Conservation (phyloP, 2,888 invertebrate species). For the Agrypnus murinus region DNA sequence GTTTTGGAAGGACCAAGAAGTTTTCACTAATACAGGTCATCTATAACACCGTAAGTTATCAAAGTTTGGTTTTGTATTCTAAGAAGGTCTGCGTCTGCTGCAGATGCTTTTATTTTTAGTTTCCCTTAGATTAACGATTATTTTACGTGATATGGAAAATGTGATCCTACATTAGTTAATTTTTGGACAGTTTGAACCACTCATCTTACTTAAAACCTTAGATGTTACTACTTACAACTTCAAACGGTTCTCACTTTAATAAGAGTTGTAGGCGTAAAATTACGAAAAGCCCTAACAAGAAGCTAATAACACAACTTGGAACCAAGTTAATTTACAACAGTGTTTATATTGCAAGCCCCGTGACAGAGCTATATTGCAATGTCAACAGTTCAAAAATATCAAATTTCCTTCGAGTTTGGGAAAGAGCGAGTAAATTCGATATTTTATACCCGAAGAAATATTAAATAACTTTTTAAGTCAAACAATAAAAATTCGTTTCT, state of each 20-base stretch:
- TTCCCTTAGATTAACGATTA: too few relatives aligned
- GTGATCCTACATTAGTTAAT: too few relatives aligned
- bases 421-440: slow-evolving; percentile 33
- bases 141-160: too few relatives aligned
- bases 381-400: slow-evolving; percentile 41
- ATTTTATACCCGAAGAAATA: slow-evolving; percentile 31
- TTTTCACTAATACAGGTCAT: too few relatives aligned
- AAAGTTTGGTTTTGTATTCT: too few relatives aligned
- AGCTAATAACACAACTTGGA: slow-evolving; percentile 38
- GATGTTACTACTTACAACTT: too few relatives aligned
- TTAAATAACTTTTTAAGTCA: slow-evolving; percentile 41
- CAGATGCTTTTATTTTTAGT: too few relatives aligned
- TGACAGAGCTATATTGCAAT: slow-evolving; percentile 37
- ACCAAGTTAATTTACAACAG: slow-evolving; percentile 37
- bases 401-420: slow-evolving; percentile 31
- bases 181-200: too few relatives aligned
- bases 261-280: slow-evolving; percentile 30
- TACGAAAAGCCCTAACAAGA: slow-evolving; percentile 33
- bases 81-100: too few relatives aligned
- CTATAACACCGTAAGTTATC: too few relatives aligned
- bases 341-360: slow-evolving; percentile 37
- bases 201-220: too few relatives aligned
- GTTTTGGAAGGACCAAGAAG: too few relatives aligned
- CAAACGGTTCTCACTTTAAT: background rate
- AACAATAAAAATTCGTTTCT: slow-evolving; percentile 34